Conservation (phyloP, 2,888 invertebrate genomes). For the Sarcophaga caerulescens region DNA sequence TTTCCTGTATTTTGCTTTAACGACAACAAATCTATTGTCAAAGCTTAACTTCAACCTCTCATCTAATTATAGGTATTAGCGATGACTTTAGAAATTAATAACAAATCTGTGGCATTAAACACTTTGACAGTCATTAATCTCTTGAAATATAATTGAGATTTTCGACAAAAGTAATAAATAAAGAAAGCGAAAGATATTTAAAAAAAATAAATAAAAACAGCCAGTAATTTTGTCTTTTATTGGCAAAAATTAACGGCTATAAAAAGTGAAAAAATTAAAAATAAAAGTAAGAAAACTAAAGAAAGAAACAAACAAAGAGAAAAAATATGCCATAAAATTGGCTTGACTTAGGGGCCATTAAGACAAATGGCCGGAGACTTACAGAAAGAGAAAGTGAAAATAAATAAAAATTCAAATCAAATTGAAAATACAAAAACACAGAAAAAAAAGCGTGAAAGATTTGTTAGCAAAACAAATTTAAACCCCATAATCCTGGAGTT, state of each 20-base stretch:
- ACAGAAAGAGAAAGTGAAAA: conserved; percentile 55
- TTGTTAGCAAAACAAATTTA: conserved; percentile 47
- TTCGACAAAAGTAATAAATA: background rate
- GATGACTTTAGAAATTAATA: conserved; percentile 21
- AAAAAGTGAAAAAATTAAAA: background rate
- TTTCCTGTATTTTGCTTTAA: no score
- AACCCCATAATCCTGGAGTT: conserved; percentile 50
- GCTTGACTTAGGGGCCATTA: conserved; percentile 24
- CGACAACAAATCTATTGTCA: no score
- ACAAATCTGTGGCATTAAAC: conserved; percentile 37
- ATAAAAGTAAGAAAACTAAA: conserved; percentile 35
- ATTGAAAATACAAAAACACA: conserved; percentile 9
- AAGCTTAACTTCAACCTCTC: background rate
- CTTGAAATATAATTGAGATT: conserved; percentile 27
- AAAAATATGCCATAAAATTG: conserved; percentile 32
- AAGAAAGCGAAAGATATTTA: conserved; percentile 27
- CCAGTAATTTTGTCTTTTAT: background rate
- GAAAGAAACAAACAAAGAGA: no score
- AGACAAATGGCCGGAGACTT: conserved; percentile 12
- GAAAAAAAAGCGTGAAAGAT: no score
- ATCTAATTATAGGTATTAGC: conserved; percentile 48
- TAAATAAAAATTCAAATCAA: conserved; percentile 10
- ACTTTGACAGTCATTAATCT: conserved; percentile 27
- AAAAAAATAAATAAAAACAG: background rate
- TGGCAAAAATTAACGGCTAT: conserved; percentile 41